A percentile compares a stretch with the other conserved stretches of the same genome.
Evolutionary conservation across 2,888 invertebrate species (phyloP).

Genomic region (Portevinia maculata): DNA sequence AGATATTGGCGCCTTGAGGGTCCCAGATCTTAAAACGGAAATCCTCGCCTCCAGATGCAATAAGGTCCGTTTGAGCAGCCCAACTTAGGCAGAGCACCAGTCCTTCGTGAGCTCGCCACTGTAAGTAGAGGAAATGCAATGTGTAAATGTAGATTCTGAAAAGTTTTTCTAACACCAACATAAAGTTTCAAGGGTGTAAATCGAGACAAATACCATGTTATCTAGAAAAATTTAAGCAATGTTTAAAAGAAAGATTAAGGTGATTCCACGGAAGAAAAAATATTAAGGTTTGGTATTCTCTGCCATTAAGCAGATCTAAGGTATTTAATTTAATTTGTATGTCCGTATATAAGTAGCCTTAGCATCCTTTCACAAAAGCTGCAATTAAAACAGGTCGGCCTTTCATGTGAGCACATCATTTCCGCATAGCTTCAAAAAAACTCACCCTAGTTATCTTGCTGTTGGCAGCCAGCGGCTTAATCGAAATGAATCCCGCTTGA

Average conservation of each 20-base stretch:
- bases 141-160: too few species aligned
- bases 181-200: too few species aligned
- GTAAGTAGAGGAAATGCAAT: not conserved
- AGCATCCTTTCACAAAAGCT: too few species aligned
- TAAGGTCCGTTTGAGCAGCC: constrained; percentile 95
- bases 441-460: constrained; percentile 88
- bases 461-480: constrained; percentile 89
- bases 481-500: constrained; percentile 86
- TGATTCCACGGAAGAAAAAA: too few species aligned
- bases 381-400: too few species aligned
- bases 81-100: constrained; percentile 95
- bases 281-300: too few species aligned
- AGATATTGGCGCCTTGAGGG: constrained; percentile 93
- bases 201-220: too few species aligned
- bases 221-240: too few species aligned
- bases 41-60: constrained; percentile 98
- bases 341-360: too few species aligned
- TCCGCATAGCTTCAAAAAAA: not conserved
- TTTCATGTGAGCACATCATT: not conserved
- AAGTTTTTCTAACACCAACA: too few species aligned
- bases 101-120: constrained; percentile 99
- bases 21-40: constrained; percentile 95
- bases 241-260: not conserved
- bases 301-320: too few species aligned
- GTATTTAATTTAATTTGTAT: too few species aligned